Conservation (phyloP, 2,888 invertebrate species). For the Dione juno region DNA sequence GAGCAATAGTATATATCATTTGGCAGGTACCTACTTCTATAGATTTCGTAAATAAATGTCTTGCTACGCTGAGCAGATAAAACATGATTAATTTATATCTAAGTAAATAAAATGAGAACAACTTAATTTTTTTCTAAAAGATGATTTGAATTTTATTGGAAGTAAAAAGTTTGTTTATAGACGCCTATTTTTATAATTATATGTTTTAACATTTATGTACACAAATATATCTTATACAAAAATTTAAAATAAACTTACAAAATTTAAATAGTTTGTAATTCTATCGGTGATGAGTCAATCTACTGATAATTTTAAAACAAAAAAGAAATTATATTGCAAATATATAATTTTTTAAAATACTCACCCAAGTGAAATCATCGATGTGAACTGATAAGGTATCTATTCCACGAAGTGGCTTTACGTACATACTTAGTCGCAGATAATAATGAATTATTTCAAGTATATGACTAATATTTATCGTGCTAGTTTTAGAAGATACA, state of each 20-base stretch:
- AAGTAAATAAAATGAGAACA: constrained; percentile 1
- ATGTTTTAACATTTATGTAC: too few relatives aligned
- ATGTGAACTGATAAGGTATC: constrained; percentile 31
- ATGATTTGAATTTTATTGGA: too few relatives aligned
- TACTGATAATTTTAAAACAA: not conserved
- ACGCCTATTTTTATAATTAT: too few relatives aligned
- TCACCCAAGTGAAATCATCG: constrained; percentile 21
- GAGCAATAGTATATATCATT: constrained; percentile 8
- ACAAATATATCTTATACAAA: too few relatives aligned
- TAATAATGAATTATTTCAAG: not conserved
- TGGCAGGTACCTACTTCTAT: not conserved
- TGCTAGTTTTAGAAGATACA: not conserved
- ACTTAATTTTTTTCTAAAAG: too few relatives aligned
- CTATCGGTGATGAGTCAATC: too few relatives aligned
- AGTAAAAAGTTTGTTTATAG: too few relatives aligned
- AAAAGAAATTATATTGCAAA: not conserved
- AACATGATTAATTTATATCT: constrained; percentile 3
- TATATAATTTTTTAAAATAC: constrained; percentile 20
- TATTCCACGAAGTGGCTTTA: constrained; percentile 27
- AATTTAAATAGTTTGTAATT: too few relatives aligned
- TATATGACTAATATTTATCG: constrained; percentile 3
- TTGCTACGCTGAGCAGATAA: constrained; percentile 2
- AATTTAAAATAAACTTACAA: too few relatives aligned
- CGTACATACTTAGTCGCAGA: constrained; percentile 2
- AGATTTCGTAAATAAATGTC: constrained; percentile 13